These are phyloP conservation scores for Polylopha cassiicola DNA, from an alignment of 2,888 invertebrate species.

Conservation along the genomic window DNA sequence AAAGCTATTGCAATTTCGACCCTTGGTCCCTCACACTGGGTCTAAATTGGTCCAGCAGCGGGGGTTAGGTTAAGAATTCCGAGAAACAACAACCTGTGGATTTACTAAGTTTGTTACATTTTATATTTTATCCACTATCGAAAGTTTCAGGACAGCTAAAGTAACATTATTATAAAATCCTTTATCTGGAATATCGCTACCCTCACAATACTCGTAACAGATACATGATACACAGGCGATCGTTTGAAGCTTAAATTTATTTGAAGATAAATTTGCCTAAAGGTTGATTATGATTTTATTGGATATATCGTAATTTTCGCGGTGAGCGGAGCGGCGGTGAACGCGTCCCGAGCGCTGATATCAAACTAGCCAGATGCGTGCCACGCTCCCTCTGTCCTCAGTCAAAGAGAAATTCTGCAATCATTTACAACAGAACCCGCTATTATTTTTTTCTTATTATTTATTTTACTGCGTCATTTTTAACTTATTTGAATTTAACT, in stretches of 20 bases:
- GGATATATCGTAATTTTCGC: slow-evolving; percentile 41
- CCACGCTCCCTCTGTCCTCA: slow-evolving; percentile 66
- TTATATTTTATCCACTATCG: no score
- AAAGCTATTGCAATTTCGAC: slow-evolving; percentile 50
- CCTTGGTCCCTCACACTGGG: slow-evolving; percentile 51
- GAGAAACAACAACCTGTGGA: slow-evolving; percentile 63
- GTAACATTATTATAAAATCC: no score
- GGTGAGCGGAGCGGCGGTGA: slow-evolving; percentile 48
- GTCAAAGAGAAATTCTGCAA: slow-evolving; percentile 62
- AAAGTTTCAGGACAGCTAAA: no score
- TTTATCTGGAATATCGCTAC: no score
- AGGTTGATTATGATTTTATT: slow-evolving; percentile 1
- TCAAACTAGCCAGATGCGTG: slow-evolving; percentile 74
- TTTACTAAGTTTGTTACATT: slow-evolving; percentile 34
- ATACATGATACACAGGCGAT: no score
- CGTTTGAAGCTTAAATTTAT: no score
- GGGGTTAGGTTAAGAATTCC: slow-evolving; percentile 34
- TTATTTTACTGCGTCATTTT: neutral
- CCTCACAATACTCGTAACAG: no score
- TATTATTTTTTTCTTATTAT: slow-evolving; percentile 14
- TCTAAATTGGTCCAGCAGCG: slow-evolving; percentile 50
- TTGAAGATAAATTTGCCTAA: no score
- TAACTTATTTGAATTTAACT: no score
- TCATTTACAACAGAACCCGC: slow-evolving; percentile 31
- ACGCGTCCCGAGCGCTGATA: slow-evolving; percentile 70